Evolutionary conservation across 2,113 vertebrate species (phyloP), one percentile per base, ranked within the genome.

Genomic region (Psammodynastes pulverulentus): DNA sequence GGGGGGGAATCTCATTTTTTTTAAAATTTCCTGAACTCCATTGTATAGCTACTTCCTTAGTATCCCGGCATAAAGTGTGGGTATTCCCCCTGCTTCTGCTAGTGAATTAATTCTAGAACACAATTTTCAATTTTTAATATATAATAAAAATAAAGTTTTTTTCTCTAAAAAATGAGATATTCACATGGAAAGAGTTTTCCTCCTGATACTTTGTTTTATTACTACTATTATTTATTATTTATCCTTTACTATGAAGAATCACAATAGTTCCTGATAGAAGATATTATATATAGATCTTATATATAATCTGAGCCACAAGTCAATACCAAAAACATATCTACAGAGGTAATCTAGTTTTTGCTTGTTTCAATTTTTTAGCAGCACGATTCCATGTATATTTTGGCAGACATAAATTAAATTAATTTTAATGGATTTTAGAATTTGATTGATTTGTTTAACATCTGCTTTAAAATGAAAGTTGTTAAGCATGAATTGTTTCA

Each of bases 111-210:
- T 87, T 54, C 89, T 85, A 88, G 86, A 58, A 72, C 46, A 52
- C 24, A 54, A 62, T 52, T 51, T 86, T 91, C 85, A 91, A 93
- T 91, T 45, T 88, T 90, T 87, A 87, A 54, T 51, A 45, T 45
- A 62, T 53, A 93, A 51, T 48, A 88, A 84, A 72, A 90, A 52
- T 56, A 24, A 93, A 85, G 53, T 89, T 62, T 89, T 93, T 93
- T 87, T 34, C 62, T 88, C 86, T 85, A 53, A 89, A 93, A 86
- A 89, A 21, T 48, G 24, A 89, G 87, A 58, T 62, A 39, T 43
- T 85, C 45, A 67, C 4, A 54, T 46, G 79, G 72, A 62, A 89
- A 79, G 89, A 85, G 43, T 62, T 56, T 52, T 29, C 4, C 21
- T n/a, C 58, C 52, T 51, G 67, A 52, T 62, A 62, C 39, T 84